These are phyloP conservation scores for Montipora sp. DNA, from an alignment of 64 coral and sea anemone genomes.

Conservation along the genomic window DNA sequence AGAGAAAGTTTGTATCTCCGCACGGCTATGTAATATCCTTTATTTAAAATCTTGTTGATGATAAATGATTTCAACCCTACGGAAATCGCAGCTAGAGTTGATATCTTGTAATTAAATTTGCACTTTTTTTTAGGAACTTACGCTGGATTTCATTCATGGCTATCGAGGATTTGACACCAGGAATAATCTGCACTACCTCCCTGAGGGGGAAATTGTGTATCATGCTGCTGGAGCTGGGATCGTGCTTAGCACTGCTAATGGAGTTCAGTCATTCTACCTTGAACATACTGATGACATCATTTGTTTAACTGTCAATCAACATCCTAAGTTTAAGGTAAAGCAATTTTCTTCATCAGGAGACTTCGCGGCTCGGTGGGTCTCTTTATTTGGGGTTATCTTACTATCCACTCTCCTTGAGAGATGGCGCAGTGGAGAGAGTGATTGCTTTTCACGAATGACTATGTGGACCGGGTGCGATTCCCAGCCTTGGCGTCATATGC, in stretches of 20 bases:
- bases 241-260: constrained; percentile 87
- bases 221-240: constrained; percentile 93
- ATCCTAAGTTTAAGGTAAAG: constrained; percentile 94
- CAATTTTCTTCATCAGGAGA: background rate
- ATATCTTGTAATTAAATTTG: background rate
- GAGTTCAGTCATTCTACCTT: constrained; percentile 92
- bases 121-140: constrained; percentile 33
- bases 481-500: too few relatives aligned
- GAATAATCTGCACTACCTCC: constrained; percentile 92
- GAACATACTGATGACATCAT: constrained; percentile 99
- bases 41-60: too few relatives aligned
- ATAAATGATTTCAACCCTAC: background rate
- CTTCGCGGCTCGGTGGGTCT: too few relatives aligned
- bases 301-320: constrained; percentile 89
- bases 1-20: too few relatives aligned
- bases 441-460: too few relatives aligned
- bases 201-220: constrained; percentile 90
- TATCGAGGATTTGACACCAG: constrained; percentile 99
- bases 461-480: too few relatives aligned
- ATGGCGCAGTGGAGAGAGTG: too few relatives aligned
- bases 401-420: too few relatives aligned
- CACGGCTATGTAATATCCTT: too few relatives aligned
- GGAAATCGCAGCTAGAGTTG: background rate
- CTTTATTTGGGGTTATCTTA: too few relatives aligned
- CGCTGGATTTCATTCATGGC: constrained; percentile 92